Conservation (phyloP, 2,888 invertebrate species). For the Cheilosia soror region DNA sequence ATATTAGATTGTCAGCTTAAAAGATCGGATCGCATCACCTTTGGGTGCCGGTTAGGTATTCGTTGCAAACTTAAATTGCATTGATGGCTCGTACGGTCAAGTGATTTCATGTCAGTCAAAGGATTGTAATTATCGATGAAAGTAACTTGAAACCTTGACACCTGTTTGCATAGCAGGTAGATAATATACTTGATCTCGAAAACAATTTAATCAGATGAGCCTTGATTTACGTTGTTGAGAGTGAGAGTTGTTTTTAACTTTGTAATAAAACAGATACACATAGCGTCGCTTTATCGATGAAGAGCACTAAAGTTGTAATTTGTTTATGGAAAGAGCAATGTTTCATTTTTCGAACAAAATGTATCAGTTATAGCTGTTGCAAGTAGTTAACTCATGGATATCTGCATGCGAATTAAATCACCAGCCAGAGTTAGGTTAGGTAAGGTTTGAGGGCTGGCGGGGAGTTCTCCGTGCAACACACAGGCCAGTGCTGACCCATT, state of each 20-base stretch:
- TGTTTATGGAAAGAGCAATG: no score
- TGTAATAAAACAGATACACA: no score
- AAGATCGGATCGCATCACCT: slow-evolving; percentile 8
- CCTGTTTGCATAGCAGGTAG: slow-evolving; percentile 1
- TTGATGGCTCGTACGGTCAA: neutral
- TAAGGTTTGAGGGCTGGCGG: no score
- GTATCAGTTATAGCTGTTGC: no score
- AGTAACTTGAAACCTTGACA: slow-evolving; percentile 29
- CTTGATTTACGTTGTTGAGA: neutral
- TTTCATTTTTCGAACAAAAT: no score
- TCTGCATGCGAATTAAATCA: no score
- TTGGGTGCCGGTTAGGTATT: slow-evolving; percentile 2
- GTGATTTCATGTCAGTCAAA: slow-evolving; percentile 4
- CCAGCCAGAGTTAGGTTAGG: no score
- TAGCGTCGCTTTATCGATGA: no score
- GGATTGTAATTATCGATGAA: slow-evolving; percentile 10
- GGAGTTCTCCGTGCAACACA: no score
- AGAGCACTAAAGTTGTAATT: no score
- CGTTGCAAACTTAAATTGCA: neutral
- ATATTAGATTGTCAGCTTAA: neutral
- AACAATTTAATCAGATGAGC: neutral
- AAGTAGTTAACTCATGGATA: no score
- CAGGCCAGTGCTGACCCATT: no score
- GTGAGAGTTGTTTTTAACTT: neutral
- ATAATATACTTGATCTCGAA: neutral